Evolutionary conservation across 1,140 invertebrate genomes (phyloP).

Genomic region (Bombyx mandarina): DNA sequence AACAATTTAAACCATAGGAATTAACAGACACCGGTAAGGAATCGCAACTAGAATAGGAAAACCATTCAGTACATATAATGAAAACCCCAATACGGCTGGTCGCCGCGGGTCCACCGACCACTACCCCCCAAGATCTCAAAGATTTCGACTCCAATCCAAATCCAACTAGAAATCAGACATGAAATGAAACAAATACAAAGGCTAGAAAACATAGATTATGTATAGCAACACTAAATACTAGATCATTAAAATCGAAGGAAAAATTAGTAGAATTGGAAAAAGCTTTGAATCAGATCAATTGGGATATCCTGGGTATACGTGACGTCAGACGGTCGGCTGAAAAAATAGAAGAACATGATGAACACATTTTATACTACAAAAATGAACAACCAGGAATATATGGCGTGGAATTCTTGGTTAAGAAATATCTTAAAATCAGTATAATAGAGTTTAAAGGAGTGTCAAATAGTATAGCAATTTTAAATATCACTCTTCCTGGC

Average conservation of each 20-base stretch:
- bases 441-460: slow-evolving; percentile 19
- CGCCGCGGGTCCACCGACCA: slow-evolving; percentile 10
- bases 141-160: neutral
- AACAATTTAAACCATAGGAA: slow-evolving; percentile 11
- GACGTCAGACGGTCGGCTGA: slow-evolving; percentile 9
- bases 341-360: slow-evolving; percentile 14
- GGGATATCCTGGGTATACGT: slow-evolving; percentile 8
- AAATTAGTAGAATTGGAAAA: slow-evolving; percentile 5
- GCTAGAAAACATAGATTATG: neutral
- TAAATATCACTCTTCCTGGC: slow-evolving; percentile 19
- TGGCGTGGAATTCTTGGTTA: slow-evolving; percentile 19
- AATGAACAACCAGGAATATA: slow-evolving; percentile 13
- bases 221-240: slow-evolving; percentile 12
- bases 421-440: slow-evolving; percentile 20
- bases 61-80: slow-evolving; percentile 4
- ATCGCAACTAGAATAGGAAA: slow-evolving; percentile 1
- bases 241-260: slow-evolving; percentile 7
- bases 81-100: slow-evolving; percentile 12
- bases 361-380: slow-evolving; percentile 18
- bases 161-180: neutral
- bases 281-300: slow-evolving; percentile 3
- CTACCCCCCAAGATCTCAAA: slow-evolving; percentile 6
- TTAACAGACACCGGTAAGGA: slow-evolving; percentile 10
- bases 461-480: slow-evolving; percentile 19
- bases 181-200: neutral